phyloP scores from a whole-genome alignment of 2,797 vertebrate species.

The Pseudotriccus pelzelni region DNA sequence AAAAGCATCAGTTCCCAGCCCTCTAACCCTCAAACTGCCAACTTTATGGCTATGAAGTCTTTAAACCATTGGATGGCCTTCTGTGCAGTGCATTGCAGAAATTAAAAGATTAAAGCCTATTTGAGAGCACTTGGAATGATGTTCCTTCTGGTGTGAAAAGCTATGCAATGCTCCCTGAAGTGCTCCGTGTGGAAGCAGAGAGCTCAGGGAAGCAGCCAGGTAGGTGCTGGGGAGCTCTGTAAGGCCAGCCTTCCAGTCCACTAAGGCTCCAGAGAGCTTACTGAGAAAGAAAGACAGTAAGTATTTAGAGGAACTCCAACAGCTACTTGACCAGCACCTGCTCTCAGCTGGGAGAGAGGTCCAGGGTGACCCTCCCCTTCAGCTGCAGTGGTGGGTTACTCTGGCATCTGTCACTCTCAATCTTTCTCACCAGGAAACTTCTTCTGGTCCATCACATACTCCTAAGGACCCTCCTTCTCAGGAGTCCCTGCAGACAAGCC shows the following conservation, averaged over 20 bases:
- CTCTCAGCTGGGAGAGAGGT: background rate
- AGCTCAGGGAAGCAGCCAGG: background rate
- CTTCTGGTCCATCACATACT: accelerated
- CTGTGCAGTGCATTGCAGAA: background rate
- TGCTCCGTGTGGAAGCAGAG: background rate
- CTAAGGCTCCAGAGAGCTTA: background rate
- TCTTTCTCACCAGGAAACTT: background rate
- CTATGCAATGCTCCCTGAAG: background rate
- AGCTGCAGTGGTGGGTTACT: background rate
- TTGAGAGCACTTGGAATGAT: background rate
- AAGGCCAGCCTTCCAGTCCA: background rate
- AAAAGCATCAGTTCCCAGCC: background rate
- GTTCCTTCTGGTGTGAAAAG: background rate
- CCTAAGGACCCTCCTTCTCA: background rate
- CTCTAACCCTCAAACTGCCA: background rate
- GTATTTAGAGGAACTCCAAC: background rate
- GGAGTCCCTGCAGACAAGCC: background rate
- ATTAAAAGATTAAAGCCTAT: background rate
- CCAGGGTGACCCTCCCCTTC: background rate
- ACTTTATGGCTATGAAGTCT: background rate
- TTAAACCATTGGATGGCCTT: background rate
- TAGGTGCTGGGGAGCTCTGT: background rate
- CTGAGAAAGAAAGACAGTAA: background rate
- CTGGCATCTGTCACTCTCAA: background rate
- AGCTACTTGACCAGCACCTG: background rate